Evolutionary conservation across 2,113 vertebrate species (phyloP), one percentile per base, ranked within the genome.

Genomic region (Labeo rohita): DNA sequence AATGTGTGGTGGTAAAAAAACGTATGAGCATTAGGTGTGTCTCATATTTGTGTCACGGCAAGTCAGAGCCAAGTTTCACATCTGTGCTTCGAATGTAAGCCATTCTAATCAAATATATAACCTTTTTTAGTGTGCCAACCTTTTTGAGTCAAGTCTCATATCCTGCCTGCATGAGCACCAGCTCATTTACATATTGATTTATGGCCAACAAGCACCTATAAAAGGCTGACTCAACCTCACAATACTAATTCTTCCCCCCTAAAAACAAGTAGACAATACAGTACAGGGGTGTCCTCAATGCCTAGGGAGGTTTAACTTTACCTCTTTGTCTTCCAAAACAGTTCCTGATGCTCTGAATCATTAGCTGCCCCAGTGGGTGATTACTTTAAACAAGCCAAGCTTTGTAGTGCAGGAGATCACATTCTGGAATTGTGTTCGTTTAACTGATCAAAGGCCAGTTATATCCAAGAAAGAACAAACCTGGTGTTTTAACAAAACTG

Each of bases 91-190:
- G 12, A 59, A 79, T 79, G 36, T n/a, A 4, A 79, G 76, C 52
- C 15, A 79, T 79, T 79, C 76, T 59, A 79, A 79, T 79, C 34
- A 79, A 59, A 61, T n/a, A 6, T 79, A 59, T 77, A 77, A 77
- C 50, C 76, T 43, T 61, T 43, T 79, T 61, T 79, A 18, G 76
- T n/a, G 28, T 59, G 54, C 54, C 52, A 56, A 39, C 1, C 9
- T 43, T 59, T 59, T 59, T 54, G 45, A 52, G 23, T 77, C 6
- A 34, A 50, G 50, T 50, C 74, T 77, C 74, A 77, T 54, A 34
- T 34, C 49, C 49, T 77, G 49, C 47, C 49, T 77, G 23, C 49
- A 34, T 54, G 74, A 77, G 49, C 49, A 34, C 7, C 13, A 0
- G 49, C 23, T 77, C 23, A 77, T 77, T 77, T 76, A 16, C 74